Conservation (phyloP, 2,797 vertebrate species). For the Gallinago solitaria region DNA sequence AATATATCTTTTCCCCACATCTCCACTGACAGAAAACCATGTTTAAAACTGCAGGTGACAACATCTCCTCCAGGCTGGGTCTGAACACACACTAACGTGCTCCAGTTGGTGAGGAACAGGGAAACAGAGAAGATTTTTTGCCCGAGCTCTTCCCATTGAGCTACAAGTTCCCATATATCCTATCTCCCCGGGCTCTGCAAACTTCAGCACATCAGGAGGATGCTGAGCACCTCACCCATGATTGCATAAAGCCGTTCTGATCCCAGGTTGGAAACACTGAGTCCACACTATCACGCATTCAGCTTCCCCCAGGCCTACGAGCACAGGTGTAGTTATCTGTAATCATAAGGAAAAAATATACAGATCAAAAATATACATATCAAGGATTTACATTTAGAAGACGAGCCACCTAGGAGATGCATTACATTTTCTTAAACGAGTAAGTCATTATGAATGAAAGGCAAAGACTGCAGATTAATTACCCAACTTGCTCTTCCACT, state of each 20-base stretch:
- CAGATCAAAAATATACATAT: background rate
- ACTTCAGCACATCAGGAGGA: background rate
- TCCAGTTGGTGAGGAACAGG: accelerated
- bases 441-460: constrained; percentile 47
- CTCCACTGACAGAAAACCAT: background rate
- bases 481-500: constrained; percentile 8
- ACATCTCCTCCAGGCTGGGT: background rate
- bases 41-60: background rate
- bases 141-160: background rate
- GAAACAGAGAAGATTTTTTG: background rate
- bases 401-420: background rate
- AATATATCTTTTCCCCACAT: background rate
- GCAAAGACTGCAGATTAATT: constrained; percentile 55
- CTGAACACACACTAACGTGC: background rate
- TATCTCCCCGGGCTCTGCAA: background rate
- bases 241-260: background rate
- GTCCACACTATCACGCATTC: background rate
- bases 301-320: background rate
- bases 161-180: accelerated
- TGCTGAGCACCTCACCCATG: background rate
- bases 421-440: background rate
- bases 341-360: background rate
- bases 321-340: background rate
- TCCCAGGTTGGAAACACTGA: background rate
- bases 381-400: background rate